Evolutionary conservation across 2,888 invertebrate species (phyloP).

Genomic region (Electrophaes corylata): DNA sequence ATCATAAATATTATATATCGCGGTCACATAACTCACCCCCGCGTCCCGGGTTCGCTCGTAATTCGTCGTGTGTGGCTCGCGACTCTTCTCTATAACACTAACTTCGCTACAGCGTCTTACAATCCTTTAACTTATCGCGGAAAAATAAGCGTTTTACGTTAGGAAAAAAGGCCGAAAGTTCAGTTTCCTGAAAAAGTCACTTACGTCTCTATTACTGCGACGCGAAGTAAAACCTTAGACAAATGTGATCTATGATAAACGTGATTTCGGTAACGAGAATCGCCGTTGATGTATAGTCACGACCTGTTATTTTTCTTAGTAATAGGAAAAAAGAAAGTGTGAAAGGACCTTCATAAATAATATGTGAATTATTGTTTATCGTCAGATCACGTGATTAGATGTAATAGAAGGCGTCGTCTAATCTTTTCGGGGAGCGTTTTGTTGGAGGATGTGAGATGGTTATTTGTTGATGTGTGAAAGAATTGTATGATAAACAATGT

Average conservation of each 20-base stretch:
- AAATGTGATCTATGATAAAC: slow-evolving; percentile 83
- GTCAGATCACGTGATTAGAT: slow-evolving; percentile 78
- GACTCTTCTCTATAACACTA: slow-evolving; percentile 65
- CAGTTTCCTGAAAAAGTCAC: slow-evolving; percentile 22
- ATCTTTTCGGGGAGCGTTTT: slow-evolving; percentile 75
- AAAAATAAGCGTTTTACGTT: slow-evolving; percentile 47
- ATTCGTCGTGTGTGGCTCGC: slow-evolving; percentile 83
- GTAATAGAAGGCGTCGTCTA: slow-evolving; percentile 68
- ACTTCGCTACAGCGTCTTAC: slow-evolving; percentile 55
- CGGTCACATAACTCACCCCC: slow-evolving; percentile 73
- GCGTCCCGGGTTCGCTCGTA: slow-evolving; percentile 73
- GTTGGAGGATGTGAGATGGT: slow-evolving; percentile 64
- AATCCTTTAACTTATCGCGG: slow-evolving; percentile 40
- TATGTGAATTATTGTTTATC: slow-evolving; percentile 80
- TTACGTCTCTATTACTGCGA: slow-evolving; percentile 44
- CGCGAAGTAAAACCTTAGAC: slow-evolving; percentile 74
- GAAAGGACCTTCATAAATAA: slow-evolving; percentile 72
- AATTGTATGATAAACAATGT: slow-evolving; percentile 29
- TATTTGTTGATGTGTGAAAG: slow-evolving; percentile 35
- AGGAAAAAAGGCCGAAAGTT: slow-evolving; percentile 47
- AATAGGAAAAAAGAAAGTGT: slow-evolving; percentile 69
- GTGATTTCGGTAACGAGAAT: slow-evolving; percentile 81
- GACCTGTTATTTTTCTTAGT: slow-evolving; percentile 72
- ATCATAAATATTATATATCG: slow-evolving; percentile 75
- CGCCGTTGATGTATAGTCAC: slow-evolving; percentile 70